A percentile compares a stretch with the other conserved stretches of the same genome.
Evolutionary conservation across 2,797 vertebrate species (phyloP).

Genomic region (Lepidocolaptes lacrymiger): DNA sequence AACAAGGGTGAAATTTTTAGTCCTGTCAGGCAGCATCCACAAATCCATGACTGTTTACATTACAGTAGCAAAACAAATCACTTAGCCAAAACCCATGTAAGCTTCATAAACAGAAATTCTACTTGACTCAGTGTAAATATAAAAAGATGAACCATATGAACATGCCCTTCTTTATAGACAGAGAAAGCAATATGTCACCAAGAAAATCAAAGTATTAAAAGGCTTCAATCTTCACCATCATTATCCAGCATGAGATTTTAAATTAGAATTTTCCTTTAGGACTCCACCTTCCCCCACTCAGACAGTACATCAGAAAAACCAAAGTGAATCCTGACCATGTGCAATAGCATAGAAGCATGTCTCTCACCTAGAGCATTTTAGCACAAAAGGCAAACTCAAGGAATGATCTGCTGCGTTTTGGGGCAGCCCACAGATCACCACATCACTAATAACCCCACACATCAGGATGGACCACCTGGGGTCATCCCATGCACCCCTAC

Average conservation of each 20-base stretch:
- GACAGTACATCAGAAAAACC: neutral
- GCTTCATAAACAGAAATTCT: neutral
- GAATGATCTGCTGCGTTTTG: neutral
- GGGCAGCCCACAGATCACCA: neutral
- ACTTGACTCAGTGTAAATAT: neutral
- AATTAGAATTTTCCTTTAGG: neutral
- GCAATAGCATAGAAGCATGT: neutral
- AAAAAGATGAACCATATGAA: neutral
- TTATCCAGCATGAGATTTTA: neutral
- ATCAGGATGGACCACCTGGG: accelerated
- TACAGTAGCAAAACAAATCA: neutral
- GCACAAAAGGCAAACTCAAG: neutral
- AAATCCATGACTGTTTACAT: neutral
- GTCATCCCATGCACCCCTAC: neutral
- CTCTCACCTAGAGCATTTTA: neutral
- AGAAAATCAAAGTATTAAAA: neutral
- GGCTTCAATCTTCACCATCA: neutral
- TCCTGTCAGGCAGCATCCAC: neutral
- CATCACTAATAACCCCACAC: neutral
- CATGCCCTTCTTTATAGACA: neutral
- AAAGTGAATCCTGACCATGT: neutral
- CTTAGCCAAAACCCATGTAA: neutral
- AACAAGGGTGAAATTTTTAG: neutral
- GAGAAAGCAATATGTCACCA: neutral
- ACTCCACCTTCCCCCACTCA: neutral